Conservation (phyloP, 1,140 invertebrate genomes). For the Platorchestia sp. region DNA sequence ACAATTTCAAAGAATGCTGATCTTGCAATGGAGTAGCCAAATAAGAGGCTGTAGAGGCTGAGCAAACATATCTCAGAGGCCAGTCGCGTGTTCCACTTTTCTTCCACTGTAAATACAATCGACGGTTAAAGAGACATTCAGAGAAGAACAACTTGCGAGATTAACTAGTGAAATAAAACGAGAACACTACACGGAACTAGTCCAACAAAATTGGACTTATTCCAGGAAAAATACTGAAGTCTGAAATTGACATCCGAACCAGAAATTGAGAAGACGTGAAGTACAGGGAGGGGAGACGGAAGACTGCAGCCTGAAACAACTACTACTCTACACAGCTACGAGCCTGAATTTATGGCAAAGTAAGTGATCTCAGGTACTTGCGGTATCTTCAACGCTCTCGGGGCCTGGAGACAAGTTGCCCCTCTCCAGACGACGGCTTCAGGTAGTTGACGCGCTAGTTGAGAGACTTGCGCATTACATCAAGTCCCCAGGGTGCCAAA, state of each 20-base stretch:
- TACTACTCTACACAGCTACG: neutral
- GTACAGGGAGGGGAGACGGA: neutral
- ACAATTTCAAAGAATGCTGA: neutral
- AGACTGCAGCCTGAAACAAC: neutral
- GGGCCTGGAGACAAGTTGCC: neutral
- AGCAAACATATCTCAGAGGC: neutral
- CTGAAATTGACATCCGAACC: neutral
- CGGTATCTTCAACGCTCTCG: neutral
- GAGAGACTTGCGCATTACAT: neutral
- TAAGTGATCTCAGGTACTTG: constrained; percentile 12
- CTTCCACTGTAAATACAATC: neutral
- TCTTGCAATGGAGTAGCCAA: neutral
- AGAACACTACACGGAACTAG: neutral
- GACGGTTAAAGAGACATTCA: neutral
- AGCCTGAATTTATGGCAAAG: constrained; percentile 23
- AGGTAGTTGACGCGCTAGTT: neutral
- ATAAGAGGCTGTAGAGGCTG: neutral
- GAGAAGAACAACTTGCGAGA: neutral
- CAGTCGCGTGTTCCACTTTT: neutral
- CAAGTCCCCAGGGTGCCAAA: neutral
- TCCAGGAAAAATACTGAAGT: neutral
- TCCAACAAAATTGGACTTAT: neutral
- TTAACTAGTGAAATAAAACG: neutral
- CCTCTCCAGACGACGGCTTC: neutral
- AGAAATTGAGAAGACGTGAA: neutral